phyloP scores from a whole-genome alignment of 2,113 vertebrate species.

The Sus scrofa region T2T-Sscrofa CM000824.6:178717501-178718000 shows the following conservation, averaged over 20 bases:
- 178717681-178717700: constrained; percentile 68
- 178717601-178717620: constrained; percentile 58
- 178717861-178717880: not conserved
- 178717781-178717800: constrained; percentile 73
- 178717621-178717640: constrained; percentile 49
- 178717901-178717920: not conserved
- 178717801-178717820: constrained; percentile 59
- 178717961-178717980: constrained; percentile 12
- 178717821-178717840: constrained; percentile 49
- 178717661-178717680: constrained; percentile 55
- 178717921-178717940: not conserved
- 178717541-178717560: constrained; percentile 47
- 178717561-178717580: constrained; percentile 53
- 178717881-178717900: not conserved
- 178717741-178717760: constrained; percentile 84
- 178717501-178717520: constrained; percentile 67
- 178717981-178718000: constrained; percentile 44
- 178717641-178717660: constrained; percentile 55
- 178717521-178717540: constrained; percentile 73
- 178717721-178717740: constrained; percentile 78
- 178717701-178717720: constrained; percentile 74
- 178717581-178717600: constrained; percentile 67
- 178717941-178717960: not conserved
- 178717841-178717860: constrained; percentile 58
- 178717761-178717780: constrained; percentile 79